phyloP scores from a whole-genome alignment of 2,113 vertebrate genomes.

The Chaetura pelagica region DNA sequence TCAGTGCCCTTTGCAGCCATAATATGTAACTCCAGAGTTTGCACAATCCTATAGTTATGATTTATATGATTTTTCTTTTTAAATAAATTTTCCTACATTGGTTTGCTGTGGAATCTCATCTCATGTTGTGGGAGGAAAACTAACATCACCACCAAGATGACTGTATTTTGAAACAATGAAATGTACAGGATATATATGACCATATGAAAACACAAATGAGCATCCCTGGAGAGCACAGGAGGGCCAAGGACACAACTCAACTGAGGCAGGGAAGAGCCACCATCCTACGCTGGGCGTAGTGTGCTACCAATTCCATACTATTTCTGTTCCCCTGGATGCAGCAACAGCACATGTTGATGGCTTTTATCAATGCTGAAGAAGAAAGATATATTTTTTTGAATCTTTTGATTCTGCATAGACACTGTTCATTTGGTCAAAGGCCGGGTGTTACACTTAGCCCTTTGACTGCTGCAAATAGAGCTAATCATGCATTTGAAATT shows the following conservation, averaged over 20 bases:
- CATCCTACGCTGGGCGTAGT: not conserved
- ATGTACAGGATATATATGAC: not conserved
- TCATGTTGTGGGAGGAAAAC: not conserved
- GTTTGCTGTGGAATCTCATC: not conserved
- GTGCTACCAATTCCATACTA: not conserved
- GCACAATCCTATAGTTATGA: not conserved
- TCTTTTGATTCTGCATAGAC: not conserved
- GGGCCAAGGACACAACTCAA: not conserved
- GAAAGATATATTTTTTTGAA: not conserved
- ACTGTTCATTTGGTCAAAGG: not conserved
- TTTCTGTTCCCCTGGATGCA: not conserved
- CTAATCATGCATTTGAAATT: not conserved
- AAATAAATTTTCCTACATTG: not conserved
- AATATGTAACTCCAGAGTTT: not conserved
- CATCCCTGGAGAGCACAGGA: not conserved
- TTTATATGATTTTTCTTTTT: not conserved
- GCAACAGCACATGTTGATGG: not conserved
- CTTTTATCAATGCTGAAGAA: not conserved
- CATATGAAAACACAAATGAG: not conserved
- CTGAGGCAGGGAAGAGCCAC: not conserved
- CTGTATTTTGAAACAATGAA: not conserved
- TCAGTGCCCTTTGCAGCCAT: not conserved
- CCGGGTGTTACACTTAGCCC: not conserved
- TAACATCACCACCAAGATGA: not conserved
- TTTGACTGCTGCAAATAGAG: conserved; percentile 4